Percentiles rank a stretch among this genome's conserved stretches.
These are phyloP conservation scores for Zaprionus lineosus DNA, from an alignment of 2,888 invertebrate genomes.

Conservation along the genomic window DNA sequence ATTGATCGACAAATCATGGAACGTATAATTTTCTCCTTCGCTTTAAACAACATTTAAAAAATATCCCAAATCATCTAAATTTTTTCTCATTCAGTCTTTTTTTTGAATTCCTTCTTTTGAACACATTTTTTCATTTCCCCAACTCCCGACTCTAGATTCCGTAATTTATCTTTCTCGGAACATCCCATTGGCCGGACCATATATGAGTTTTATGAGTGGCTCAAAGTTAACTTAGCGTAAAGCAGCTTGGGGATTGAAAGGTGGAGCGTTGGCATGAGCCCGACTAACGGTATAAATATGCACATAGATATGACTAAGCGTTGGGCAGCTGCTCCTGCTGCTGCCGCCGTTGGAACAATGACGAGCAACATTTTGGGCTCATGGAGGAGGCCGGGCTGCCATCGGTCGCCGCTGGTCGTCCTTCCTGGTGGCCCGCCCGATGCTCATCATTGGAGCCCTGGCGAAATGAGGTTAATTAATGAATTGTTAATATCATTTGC, in stretches of 20 bases:
- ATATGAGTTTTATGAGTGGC: slow-evolving; percentile 48
- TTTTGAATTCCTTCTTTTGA: no score
- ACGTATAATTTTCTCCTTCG: no score
- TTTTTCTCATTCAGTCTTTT: no score
- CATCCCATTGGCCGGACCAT: slow-evolving; percentile 4
- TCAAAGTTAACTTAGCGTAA: slow-evolving; percentile 67
- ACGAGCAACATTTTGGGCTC: slow-evolving; percentile 42
- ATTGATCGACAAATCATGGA: no score
- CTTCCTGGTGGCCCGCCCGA: slow-evolving; percentile 8
- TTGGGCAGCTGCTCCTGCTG: slow-evolving; percentile 34
- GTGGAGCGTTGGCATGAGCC: slow-evolving; percentile 13
- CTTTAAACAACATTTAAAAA: no score
- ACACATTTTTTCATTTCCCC: not conserved
- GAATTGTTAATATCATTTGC: slow-evolving; percentile 79
- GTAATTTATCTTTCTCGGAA: slow-evolving; percentile 16
- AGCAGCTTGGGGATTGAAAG: slow-evolving; percentile 36
- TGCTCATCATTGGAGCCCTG: slow-evolving; percentile 55
- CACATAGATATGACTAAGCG: slow-evolving; percentile 59
- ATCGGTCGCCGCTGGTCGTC: no score
- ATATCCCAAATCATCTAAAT: no score
- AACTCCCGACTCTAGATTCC: no score
- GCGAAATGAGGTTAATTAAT: slow-evolving; percentile 79
- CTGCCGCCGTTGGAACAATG: slow-evolving; percentile 59
- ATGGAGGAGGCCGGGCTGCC: slow-evolving; percentile 23
- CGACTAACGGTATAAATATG: slow-evolving; percentile 65